Evolutionary conservation across 1,140 invertebrate genomes (phyloP).

Genomic region (Saccostrea echinata): DNA sequence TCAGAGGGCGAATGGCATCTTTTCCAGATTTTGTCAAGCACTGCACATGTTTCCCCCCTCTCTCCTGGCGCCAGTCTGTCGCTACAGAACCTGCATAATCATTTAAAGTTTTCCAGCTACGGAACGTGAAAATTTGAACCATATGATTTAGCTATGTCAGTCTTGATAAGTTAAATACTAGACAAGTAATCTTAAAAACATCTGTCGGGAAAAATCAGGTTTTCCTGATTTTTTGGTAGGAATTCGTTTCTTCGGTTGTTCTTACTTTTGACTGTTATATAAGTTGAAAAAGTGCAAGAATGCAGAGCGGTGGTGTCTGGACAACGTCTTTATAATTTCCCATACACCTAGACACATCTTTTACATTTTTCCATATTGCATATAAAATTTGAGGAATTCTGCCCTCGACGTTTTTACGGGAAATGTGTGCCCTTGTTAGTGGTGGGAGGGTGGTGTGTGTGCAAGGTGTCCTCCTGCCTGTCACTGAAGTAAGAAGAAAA

Average conservation of each 20-base stretch:
- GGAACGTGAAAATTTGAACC: constrained; percentile 26
- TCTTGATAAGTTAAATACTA: constrained; percentile 38
- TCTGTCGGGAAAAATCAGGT: neutral
- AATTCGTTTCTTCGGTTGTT: constrained; percentile 18
- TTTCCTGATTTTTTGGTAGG: neutral
- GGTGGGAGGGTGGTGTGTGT: neutral
- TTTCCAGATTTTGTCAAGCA: constrained; percentile 28
- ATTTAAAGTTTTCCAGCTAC: constrained; percentile 37
- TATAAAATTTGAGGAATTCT: constrained; percentile 6
- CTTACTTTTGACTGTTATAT: constrained; percentile 10
- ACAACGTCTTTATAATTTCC: constrained; percentile 9
- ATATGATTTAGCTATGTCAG: constrained; percentile 37
- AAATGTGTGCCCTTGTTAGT: neutral
- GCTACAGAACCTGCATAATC: constrained; percentile 24
- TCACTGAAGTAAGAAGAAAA: too few relatives aligned
- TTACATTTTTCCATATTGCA: constrained; percentile 10
- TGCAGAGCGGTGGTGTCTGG: neutral
- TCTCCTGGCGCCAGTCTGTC: constrained; percentile 31
- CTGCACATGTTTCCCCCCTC: constrained; percentile 23
- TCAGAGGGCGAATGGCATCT: constrained; percentile 26
- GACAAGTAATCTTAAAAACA: constrained; percentile 35
- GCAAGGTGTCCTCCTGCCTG: too few relatives aligned
- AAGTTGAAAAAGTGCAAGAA: constrained; percentile 25
- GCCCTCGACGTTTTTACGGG: neutral
- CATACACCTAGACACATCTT: neutral